Conservation (phyloP, 2,888 invertebrate species). For the Synanthedon vespiformis region DNA sequence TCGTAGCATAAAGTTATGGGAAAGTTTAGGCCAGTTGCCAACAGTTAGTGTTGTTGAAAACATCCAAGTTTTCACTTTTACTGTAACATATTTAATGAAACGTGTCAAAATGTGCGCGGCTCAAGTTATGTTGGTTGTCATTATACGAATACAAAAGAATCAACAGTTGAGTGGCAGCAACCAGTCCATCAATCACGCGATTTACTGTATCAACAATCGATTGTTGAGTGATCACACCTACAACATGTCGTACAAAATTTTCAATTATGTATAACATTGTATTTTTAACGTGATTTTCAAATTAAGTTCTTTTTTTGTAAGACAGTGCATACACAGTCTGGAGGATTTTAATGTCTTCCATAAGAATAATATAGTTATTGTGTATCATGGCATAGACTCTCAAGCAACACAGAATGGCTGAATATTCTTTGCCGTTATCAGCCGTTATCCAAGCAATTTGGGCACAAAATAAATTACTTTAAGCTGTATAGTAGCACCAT, state of each 20-base stretch:
- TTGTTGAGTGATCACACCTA: constrained; percentile 8
- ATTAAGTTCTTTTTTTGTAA: too few species aligned
- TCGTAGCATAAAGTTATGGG: too few species aligned
- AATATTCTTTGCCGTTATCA: too few species aligned
- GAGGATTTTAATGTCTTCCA: too few species aligned
- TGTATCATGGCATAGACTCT: background rate
- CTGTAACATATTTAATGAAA: background rate
- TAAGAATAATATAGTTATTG: background rate
- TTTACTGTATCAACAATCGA: constrained; percentile 7
- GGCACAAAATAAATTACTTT: too few species aligned
- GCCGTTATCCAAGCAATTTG: too few species aligned
- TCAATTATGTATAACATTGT: background rate
- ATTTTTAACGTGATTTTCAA: background rate
- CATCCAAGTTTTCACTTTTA: background rate
- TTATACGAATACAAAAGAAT: constrained; percentile 2
- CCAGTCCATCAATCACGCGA: constrained; percentile 11
- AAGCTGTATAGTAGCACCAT: too few species aligned
- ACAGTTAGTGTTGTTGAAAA: too few species aligned
- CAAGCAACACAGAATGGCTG: too few species aligned
- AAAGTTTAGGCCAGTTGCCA: too few species aligned
- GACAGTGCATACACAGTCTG: too few species aligned
- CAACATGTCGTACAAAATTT: background rate
- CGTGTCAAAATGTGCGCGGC: background rate
- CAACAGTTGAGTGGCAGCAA: constrained; percentile 8
- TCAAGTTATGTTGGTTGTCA: background rate